These are phyloP conservation scores for Caradrina kadenii DNA, from an alignment of 2,888 invertebrate species.

Conservation along the genomic window DNA sequence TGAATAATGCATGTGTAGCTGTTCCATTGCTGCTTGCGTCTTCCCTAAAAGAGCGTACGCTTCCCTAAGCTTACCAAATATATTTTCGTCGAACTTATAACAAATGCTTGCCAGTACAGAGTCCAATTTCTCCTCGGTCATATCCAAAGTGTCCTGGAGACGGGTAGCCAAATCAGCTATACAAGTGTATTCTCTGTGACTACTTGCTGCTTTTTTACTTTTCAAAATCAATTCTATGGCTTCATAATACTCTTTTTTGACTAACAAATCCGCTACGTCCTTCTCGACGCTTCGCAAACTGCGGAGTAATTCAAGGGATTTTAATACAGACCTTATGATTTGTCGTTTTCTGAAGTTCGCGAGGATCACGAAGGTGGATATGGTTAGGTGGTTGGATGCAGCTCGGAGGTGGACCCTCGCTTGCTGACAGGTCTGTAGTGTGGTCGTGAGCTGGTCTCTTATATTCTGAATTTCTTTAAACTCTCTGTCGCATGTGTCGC, in stretches of 20 bases:
- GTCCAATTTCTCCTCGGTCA: constrained; percentile 97
- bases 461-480: constrained; percentile 94
- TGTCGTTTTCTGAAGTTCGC: constrained; percentile 97
- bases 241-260: constrained; percentile 96
- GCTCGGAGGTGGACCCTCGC: constrained; percentile 93
- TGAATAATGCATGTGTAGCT: constrained; percentile 98
- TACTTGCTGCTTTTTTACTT: constrained; percentile 96
- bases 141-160: constrained; percentile 96
- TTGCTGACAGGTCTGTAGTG: constrained; percentile 93
- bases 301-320: constrained; percentile 91
- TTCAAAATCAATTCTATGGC: constrained; percentile 97
- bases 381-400: constrained; percentile 95
- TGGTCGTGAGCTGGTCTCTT: constrained; percentile 92
- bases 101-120: constrained; percentile 95
- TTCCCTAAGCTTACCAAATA: constrained; percentile 95
- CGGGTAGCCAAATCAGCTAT: constrained; percentile 96
- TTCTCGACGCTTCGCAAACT: constrained; percentile 95
- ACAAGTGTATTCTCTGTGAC: constrained; percentile 97
- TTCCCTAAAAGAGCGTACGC: constrained; percentile 97
- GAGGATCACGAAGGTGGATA: constrained; percentile 96
- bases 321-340: constrained; percentile 94
- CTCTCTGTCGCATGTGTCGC: constrained; percentile 96
- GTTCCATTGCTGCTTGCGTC: constrained; percentile 97
- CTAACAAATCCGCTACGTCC: constrained; percentile 94
- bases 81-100: constrained; percentile 93